phyloP scores from a whole-genome alignment of 2,888 invertebrate genomes.

The Spialia ferax region DNA sequence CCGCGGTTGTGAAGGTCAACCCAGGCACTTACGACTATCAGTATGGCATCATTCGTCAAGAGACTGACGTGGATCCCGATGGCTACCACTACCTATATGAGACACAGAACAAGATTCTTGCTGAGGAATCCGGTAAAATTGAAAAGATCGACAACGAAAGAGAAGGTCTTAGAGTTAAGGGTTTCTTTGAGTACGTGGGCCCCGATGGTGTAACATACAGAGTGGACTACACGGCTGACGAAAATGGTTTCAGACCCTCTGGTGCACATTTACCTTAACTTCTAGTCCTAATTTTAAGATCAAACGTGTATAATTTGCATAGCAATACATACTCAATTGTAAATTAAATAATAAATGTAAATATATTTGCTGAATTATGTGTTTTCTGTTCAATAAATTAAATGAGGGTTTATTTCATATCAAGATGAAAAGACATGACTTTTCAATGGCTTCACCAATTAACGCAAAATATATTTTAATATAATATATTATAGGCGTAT shows the following conservation, averaged over 20 bases:
- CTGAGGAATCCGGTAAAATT: constrained; percentile 74
- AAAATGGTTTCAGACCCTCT: constrained; percentile 72
- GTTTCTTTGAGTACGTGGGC: constrained; percentile 76
- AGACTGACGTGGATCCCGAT: constrained; percentile 65
- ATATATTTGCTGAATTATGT: constrained; percentile 3
- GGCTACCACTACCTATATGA: constrained; percentile 81
- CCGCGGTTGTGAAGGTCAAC: constrained; percentile 33
- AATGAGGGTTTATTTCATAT: too few species aligned
- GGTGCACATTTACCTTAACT: constrained; percentile 71
- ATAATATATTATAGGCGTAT: background rate
- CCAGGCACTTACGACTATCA: constrained; percentile 68
- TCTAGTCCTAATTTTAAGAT: constrained; percentile 43
- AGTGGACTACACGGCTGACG: constrained; percentile 80
- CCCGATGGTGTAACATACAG: constrained; percentile 80
- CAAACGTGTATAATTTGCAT: background rate
- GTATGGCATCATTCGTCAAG: constrained; percentile 77
- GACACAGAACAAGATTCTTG: constrained; percentile 81
- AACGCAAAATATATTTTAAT: background rate
- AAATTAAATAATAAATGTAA: constrained; percentile 34
- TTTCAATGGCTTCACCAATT: background rate
- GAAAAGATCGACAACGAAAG: constrained; percentile 66
- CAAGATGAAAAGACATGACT: too few species aligned
- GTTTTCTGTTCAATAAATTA: too few species aligned
- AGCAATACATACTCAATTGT: background rate
- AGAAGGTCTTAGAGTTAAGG: constrained; percentile 67